These are phyloP conservation scores for Sylvia atricapilla DNA, from an alignment of 2,113 vertebrate species.

Conservation along the genomic window DNA sequence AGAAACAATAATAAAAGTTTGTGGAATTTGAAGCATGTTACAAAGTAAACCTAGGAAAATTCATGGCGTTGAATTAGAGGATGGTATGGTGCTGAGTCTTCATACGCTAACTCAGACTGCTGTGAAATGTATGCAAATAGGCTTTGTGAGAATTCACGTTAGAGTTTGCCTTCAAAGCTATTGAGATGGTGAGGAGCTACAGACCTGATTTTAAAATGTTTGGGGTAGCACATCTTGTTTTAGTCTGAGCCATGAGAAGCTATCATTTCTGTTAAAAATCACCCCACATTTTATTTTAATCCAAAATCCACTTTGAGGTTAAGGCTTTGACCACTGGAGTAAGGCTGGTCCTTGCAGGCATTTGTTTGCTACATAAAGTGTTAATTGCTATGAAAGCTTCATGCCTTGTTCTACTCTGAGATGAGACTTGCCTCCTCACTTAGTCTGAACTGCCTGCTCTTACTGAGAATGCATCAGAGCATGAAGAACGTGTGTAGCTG, in stretches of 20 bases:
- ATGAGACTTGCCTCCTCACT: not conserved
- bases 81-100: not conserved
- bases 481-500: not conserved
- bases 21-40: not conserved
- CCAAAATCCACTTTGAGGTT: not conserved
- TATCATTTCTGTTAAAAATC: not conserved
- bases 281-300: not conserved
- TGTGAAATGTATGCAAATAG: not conserved
- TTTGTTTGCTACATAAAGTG: not conserved
- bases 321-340: not conserved
- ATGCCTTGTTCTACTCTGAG: not conserved
- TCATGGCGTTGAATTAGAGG: not conserved
- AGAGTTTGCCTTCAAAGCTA: not conserved
- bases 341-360: not conserved
- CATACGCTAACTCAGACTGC: not conserved
- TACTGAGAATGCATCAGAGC: not conserved
- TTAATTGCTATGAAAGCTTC: not conserved
- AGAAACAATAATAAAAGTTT: not conserved
- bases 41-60: not conserved
- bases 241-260: not conserved
- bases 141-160: not conserved
- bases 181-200: not conserved
- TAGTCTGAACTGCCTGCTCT: not conserved
- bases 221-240: not conserved
- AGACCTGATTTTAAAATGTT: not conserved